Evolutionary conservation across 2,888 invertebrate species (phyloP), one percentile per base, ranked within the genome.

Genomic region (Ennomos erosarius): DNA sequence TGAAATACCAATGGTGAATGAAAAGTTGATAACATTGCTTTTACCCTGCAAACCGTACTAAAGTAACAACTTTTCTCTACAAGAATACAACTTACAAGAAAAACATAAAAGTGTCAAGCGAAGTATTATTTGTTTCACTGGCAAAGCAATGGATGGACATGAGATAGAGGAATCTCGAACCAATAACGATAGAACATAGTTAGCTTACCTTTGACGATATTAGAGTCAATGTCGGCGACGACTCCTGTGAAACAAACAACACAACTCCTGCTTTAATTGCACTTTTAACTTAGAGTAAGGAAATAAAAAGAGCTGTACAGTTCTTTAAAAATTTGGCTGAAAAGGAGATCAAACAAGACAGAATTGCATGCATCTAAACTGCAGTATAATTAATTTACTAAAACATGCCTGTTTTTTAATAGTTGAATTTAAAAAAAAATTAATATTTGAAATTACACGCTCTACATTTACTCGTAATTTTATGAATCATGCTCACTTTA

Each of bases 191-290:
- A 26, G 6, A 6, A 4, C 40, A 6, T 51, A 9, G 44, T 66
- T 64, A 70, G 87, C 95, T 95, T 94, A 96, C 95, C 95, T 95
- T 95, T 88, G 95, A 95, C 93, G 95, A 95, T 89, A 95, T 94
- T 85, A 95, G 93, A 90, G 95, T 95, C 94, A 95, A 94, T 90
- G 95, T 95, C 82, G 95, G 95, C 86, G 96, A 95, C 82, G 95
- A 95, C 92, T 95, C 95, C 95, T 96, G 95, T 77, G 94, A 94
- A 93, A 93, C 93, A 91, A 91, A 88, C 87, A 88, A 89, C 80
- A 84, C 81, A 79, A 9, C 26, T 74, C 87, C 87, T 88, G 88
- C 87, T 89, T 89, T 90, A 88, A 84, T 62, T 64, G 47, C 48
- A 44, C 57, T 53, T 37, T 48, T 57, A 59, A 10, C 49, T 46